These are phyloP conservation scores for Atta cephalotes DNA, from an alignment of 1,140 invertebrate genomes.

Conservation along the genomic window DNA sequence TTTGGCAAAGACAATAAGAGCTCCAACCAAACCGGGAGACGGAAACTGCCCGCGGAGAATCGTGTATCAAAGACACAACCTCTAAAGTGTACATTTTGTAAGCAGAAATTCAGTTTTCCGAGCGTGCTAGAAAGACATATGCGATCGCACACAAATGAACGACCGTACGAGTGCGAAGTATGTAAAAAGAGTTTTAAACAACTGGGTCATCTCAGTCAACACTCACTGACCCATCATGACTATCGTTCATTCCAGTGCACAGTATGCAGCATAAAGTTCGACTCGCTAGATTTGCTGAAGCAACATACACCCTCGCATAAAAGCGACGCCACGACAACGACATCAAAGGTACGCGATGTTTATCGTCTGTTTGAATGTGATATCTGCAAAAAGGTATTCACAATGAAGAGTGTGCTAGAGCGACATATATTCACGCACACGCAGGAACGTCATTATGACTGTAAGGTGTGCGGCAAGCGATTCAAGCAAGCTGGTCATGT, in stretches of 20 bases:
- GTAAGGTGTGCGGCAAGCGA: conserved; percentile 89
- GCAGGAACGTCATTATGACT: conserved; percentile 88
- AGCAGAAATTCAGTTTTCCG: conserved; percentile 79
- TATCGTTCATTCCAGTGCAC: conserved; percentile 81
- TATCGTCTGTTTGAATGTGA: conserved; percentile 80
- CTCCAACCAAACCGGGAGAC: conserved; percentile 19
- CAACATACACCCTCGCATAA: conserved; percentile 72
- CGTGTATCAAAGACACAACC: conserved; percentile 54
- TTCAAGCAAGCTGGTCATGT: conserved; percentile 91
- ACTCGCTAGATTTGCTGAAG: conserved; percentile 72
- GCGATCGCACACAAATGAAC: conserved; percentile 90
- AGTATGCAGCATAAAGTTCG: conserved; percentile 74
- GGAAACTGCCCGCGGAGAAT: conserved; percentile 23
- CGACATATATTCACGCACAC: conserved; percentile 88
- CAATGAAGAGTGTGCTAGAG: conserved; percentile 88
- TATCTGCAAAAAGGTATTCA: conserved; percentile 88
- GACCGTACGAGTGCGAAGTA: conserved; percentile 88
- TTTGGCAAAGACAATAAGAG: conserved; percentile 21
- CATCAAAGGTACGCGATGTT: conserved; percentile 45
- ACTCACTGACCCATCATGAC: conserved; percentile 87
- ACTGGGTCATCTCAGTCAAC: conserved; percentile 86
- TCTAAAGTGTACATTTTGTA: conserved; percentile 76
- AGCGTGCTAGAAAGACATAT: conserved; percentile 90
- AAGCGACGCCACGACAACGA: conserved; percentile 47
- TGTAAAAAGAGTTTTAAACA: conserved; percentile 87